Percentiles rank a stretch among this genome's conserved stretches.
These are phyloP conservation scores for Phasianus colchicus DNA, from an alignment of 2,113 vertebrate genomes.

Conservation along the genomic window DNA sequence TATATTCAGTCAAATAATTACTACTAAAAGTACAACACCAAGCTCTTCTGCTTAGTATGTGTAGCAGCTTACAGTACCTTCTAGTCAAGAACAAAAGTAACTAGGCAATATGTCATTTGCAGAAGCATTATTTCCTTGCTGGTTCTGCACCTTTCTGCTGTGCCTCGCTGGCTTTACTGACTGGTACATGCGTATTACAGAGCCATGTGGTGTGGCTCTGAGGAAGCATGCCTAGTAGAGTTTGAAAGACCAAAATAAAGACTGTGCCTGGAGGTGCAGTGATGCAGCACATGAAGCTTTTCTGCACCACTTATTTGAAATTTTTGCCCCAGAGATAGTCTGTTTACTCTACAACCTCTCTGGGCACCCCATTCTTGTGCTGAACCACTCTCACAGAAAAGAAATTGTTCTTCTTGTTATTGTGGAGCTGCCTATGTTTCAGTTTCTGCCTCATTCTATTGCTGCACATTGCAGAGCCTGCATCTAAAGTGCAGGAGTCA, in stretches of 20 bases:
- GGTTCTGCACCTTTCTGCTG: neutral
- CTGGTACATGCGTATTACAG: accelerated
- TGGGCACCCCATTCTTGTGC: too few relatives aligned
- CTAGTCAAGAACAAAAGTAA: neutral
- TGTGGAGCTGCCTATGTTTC: too few relatives aligned
- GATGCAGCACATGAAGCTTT: neutral
- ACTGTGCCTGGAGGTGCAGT: neutral
- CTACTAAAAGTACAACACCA: neutral
- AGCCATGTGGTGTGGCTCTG: neutral
- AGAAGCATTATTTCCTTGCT: neutral
- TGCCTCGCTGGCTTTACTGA: neutral
- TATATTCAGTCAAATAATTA: neutral
- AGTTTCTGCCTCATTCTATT: too few relatives aligned
- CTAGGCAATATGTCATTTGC: neutral
- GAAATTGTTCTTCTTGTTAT: too few relatives aligned
- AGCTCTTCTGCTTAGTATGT: neutral
- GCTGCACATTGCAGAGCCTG: too few relatives aligned
- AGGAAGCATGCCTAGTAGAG: neutral
- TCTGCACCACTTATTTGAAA: neutral
- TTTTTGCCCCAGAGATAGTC: neutral
- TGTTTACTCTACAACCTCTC: neutral
- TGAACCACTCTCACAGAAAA: too few relatives aligned
- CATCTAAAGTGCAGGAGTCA: too few relatives aligned
- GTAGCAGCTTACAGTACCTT: neutral
- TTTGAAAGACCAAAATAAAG: neutral